Evolutionary conservation across 2,888 invertebrate genomes (phyloP).

Genomic region (Phania funesta): DNA sequence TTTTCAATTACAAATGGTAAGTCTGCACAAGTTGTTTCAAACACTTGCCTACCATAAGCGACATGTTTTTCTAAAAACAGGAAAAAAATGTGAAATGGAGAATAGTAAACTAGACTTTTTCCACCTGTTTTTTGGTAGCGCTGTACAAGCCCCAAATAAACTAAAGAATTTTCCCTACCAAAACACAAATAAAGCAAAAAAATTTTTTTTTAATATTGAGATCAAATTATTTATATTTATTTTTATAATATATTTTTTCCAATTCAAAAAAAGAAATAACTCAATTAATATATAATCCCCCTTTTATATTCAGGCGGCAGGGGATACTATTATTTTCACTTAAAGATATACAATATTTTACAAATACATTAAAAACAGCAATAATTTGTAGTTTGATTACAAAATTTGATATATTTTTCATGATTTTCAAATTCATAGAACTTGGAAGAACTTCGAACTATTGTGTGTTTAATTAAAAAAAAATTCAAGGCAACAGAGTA

Average conservation of each 20-base stretch:
- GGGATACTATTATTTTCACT: neutral
- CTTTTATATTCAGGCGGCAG: neutral
- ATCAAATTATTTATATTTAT: conserved; percentile 57
- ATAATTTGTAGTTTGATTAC: conserved; percentile 33
- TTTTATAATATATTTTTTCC: conserved; percentile 27
- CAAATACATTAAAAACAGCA: conserved; percentile 7
- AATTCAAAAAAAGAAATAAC: conserved; percentile 26
- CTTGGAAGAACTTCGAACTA: conserved; percentile 63
- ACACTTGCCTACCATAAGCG: no score
- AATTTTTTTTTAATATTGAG: conserved; percentile 52
- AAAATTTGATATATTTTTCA: conserved; percentile 47
- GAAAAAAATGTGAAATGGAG: no score
- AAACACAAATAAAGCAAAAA: neutral
- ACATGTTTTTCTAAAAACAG: no score
- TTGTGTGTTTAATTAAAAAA: conserved; percentile 32
- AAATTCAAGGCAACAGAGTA: conserved; percentile 63
- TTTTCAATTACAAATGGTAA: no score
- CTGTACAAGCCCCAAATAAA: no score
- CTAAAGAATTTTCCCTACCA: neutral
- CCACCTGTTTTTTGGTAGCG: no score
- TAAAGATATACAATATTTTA: conserved; percentile 1
- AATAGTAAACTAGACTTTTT: no score
- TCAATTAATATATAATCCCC: conserved; percentile 20
- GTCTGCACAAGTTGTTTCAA: no score
- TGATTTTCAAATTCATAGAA: conserved; percentile 56